Percentiles rank a stretch among this genome's conserved stretches.
Conservation (phyloP, 1,140 invertebrate genomes). For the Drosophila dunni region DNA sequence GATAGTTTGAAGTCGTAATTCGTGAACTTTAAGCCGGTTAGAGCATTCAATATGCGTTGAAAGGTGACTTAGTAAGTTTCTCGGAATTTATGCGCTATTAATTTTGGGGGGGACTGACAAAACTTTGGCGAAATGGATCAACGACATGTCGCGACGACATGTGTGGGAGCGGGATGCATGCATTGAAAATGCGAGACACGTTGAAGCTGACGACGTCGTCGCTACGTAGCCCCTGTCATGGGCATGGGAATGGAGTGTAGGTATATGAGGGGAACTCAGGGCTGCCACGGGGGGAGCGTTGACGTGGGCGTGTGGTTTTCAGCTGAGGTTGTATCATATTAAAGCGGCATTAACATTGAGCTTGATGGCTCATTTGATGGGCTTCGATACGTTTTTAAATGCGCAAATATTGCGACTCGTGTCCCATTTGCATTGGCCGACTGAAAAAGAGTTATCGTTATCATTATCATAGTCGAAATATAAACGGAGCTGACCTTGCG, state of each 20-base stretch:
- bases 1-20: slow-evolving; percentile 8
- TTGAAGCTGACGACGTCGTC: slow-evolving; percentile 56
- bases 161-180: slow-evolving; percentile 17
- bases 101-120: slow-evolving; percentile 33
- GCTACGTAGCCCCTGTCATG: slow-evolving; percentile 30
- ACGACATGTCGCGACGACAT: slow-evolving; percentile 32
- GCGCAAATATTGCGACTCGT: slow-evolving; percentile 65
- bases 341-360: slow-evolving; percentile 78
- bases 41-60: slow-evolving; percentile 24
- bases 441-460: slow-evolving; percentile 64
- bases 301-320: not conserved
- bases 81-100: slow-evolving; percentile 37
- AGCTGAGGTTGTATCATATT: slow-evolving; percentile 60
- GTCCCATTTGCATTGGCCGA: slow-evolving; percentile 54
- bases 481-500: slow-evolving; percentile 63
- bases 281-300: not conserved
- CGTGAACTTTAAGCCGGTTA: slow-evolving; percentile 3
- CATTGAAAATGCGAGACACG: slow-evolving; percentile 66
- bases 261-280: slow-evolving; percentile 23
- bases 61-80: slow-evolving; percentile 9
- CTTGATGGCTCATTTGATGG: slow-evolving; percentile 72
- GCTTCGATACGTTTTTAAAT: slow-evolving; percentile 73
- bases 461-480: slow-evolving; percentile 56
- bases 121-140: slow-evolving; percentile 56
- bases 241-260: slow-evolving; percentile 23